Evolutionary conservation across 2,888 invertebrate genomes (phyloP), one percentile per base, ranked within the genome.

Genomic region (Sthenelais limicola): DNA sequence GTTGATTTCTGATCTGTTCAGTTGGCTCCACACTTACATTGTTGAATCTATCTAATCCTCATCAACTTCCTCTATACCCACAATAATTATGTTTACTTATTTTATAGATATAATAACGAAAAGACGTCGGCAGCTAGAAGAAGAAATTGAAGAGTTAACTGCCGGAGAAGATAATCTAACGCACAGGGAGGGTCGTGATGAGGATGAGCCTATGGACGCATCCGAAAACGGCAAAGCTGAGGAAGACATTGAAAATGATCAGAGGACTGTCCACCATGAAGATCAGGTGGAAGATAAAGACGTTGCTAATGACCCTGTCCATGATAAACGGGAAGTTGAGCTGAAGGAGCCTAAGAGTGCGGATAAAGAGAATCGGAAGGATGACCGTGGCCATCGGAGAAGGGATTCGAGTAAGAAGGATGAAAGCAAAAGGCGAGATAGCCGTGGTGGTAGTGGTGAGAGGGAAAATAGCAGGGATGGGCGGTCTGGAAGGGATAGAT

Each of bases 71-170:
- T 43, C 43, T 43, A 18, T 43, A 12, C 43, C 43, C 43, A 43
- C 43, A 12, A 43, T 26, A 56, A 28, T 15, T 18, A 5, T 69
- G 18, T 15, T 32, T 56, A 30, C 43, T 28, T 58, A n/a, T 15
- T 52, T 69, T 54, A n/a, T 58, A 71, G 73, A 48, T 12, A 62
- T 73, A 15, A 73, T 75, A 21, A 26, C 28, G 7, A 73, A 73
- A 30, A 48, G 75, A 9, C 58, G 72, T 12, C 47, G 49, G 35
- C 56, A 68, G 38, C 47, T 75, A 9, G 75, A 75, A 52, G 56
- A 71, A 35, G 75, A 75, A 21, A 75, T 75, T n/a, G 75, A 73
- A 2, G 73, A 71, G 33, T 28, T 76, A 49, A 76, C 66, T 4
- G 38, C 38, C 9, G 49, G 68, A 12, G 72, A 67, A 35, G 51